These are phyloP conservation scores for Spialia ferax DNA, from an alignment of 2,888 invertebrate species.

Conservation along the genomic window DNA sequence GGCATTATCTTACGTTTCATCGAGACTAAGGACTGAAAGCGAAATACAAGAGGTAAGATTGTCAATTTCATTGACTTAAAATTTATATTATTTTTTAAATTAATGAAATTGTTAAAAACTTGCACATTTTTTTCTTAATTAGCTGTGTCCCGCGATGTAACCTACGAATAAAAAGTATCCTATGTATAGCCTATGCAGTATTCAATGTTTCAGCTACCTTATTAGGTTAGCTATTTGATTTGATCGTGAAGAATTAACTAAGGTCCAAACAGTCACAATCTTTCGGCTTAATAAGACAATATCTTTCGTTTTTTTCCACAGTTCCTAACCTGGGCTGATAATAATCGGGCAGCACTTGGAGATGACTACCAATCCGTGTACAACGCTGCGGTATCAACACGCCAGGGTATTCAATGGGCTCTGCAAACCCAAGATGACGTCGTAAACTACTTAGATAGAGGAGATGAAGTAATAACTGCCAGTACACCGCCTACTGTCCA, in stretches of 20 bases:
- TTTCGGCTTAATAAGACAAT: no score
- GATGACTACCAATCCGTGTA: constrained; percentile 50
- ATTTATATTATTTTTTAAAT: no score
- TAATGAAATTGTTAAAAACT: no score
- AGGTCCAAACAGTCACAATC: no score
- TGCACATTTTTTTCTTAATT: no score
- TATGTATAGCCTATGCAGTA: no score
- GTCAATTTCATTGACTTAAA: no score
- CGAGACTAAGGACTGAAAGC: constrained; percentile 61
- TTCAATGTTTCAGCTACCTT: no score
- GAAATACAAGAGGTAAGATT: constrained; percentile 50
- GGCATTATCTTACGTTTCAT: constrained; percentile 65
- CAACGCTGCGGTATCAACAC: constrained; percentile 52
- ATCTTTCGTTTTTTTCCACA: constrained; percentile 48
- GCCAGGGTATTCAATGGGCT: constrained; percentile 60
- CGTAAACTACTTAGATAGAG: constrained; percentile 57
- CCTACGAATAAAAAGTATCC: no score
- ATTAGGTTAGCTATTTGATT: no score
- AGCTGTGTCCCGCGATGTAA: no score
- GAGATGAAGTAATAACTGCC: constrained; percentile 49
- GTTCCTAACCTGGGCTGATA: constrained; percentile 69
- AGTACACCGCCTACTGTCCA: constrained; percentile 41
- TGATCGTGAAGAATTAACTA: no score
- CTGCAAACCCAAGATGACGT: constrained; percentile 55
- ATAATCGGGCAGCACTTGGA: constrained; percentile 53